These are phyloP conservation scores for Luscinia megarhynchos DNA, from an alignment of 2,797 vertebrate species.

Conservation along the genomic window DNA sequence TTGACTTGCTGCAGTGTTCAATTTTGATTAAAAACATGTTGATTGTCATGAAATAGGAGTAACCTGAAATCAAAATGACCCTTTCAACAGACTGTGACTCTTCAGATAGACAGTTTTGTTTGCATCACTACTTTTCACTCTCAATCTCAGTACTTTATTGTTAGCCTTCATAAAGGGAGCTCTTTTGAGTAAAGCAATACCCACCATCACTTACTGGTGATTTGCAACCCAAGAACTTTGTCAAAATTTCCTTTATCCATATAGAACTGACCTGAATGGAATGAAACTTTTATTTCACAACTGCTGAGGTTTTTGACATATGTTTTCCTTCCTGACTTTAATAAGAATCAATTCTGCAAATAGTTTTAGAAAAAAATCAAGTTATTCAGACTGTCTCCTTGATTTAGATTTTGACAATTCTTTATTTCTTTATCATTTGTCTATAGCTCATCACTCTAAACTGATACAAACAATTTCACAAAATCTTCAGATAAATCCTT, in stretches of 20 bases:
- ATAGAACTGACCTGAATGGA: background rate
- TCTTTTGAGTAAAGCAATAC: background rate
- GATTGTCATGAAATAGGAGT: conserved; percentile 37
- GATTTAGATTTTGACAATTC: background rate
- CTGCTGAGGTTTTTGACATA: background rate
- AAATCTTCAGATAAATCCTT: background rate
- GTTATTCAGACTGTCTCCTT: background rate
- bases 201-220: background rate
- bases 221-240: background rate
- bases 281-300: background rate
- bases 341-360: background rate
- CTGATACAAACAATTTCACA: background rate
- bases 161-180: background rate
- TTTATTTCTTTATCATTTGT: background rate
- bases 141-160: background rate
- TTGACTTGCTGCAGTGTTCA: background rate
- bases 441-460: background rate
- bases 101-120: background rate
- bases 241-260: background rate
- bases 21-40: conserved; percentile 29
- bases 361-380: background rate
- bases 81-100: background rate
- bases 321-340: background rate
- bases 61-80: conserved; percentile 33
- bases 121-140: background rate